Evolutionary conservation across 2,797 vertebrate genomes (phyloP).

Genomic region (Hybognathus amarus): DNA sequence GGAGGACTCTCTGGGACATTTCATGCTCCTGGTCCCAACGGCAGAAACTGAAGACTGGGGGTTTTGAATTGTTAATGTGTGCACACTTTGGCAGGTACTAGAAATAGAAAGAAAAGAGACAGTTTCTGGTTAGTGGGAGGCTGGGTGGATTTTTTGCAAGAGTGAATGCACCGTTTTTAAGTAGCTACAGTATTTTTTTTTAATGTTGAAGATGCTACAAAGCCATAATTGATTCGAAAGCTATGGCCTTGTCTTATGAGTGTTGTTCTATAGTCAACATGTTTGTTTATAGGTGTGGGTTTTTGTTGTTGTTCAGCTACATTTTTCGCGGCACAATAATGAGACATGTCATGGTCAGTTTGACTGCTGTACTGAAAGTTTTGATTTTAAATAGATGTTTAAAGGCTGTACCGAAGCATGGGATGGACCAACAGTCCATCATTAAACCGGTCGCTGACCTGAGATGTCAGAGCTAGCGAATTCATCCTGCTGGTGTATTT

Average conservation of each 20-base stretch:
- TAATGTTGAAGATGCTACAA: neutral
- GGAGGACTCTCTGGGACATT: slow-evolving; percentile 48
- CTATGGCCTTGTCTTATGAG: neutral
- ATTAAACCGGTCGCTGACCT: slow-evolving; percentile 86
- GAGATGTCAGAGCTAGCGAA: slow-evolving; percentile 79
- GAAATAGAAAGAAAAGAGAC: slow-evolving; percentile 42
- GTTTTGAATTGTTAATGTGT: slow-evolving; percentile 59
- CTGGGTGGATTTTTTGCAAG: neutral
- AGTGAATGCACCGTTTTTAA: slow-evolving; percentile 20
- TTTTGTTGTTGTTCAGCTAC: neutral
- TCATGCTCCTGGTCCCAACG: slow-evolving; percentile 49
- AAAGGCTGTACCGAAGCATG: slow-evolving; percentile 1
- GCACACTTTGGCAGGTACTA: slow-evolving; percentile 48
- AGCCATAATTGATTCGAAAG: slow-evolving; percentile 1
- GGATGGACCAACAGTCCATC: slow-evolving; percentile 74
- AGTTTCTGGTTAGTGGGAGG: slow-evolving; percentile 18
- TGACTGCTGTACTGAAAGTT: neutral
- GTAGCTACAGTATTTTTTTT: slow-evolving; percentile 4
- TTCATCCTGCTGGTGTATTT: slow-evolving; percentile 76
- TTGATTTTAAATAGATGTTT: slow-evolving; percentile 17
- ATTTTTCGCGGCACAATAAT: slow-evolving; percentile 5
- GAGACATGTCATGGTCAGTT: slow-evolving; percentile 8
- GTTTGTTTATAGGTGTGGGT: neutral
- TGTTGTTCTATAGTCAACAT: neutral
- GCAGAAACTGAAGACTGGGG: slow-evolving; percentile 48